Evolutionary conservation across 2,797 vertebrate genomes (phyloP).

Genomic region (Amazona ochrocephala): DNA sequence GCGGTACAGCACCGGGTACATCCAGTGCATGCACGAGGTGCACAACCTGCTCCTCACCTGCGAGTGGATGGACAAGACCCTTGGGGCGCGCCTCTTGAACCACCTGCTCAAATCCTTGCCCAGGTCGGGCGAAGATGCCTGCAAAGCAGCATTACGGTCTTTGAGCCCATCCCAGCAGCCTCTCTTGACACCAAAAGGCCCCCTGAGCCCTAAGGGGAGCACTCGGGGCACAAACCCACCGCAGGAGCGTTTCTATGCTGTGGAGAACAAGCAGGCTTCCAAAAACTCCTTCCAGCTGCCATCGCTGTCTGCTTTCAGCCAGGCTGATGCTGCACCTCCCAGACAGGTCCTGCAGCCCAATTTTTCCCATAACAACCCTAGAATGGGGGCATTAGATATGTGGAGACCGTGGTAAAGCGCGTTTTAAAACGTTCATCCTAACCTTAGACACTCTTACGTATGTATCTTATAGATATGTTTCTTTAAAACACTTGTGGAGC

Average conservation of each 20-base stretch:
- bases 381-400: conserved; percentile 84
- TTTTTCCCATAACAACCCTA: conserved; percentile 71
- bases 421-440: conserved; percentile 48
- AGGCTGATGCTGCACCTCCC: neutral
- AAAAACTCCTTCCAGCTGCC: conserved; percentile 56
- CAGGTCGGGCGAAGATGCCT: conserved; percentile 73
- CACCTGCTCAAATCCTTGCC: conserved; percentile 89
- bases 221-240: neutral
- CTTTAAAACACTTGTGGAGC: conserved; percentile 87
- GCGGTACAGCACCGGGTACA: conserved; percentile 90
- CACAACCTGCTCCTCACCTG: conserved; percentile 90
- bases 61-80: conserved; percentile 91
- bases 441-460: conserved; percentile 80
- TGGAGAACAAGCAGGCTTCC: conserved; percentile 39
- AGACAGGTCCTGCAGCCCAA: conserved; percentile 65
- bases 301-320: neutral
- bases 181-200: neutral
- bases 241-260: neutral
- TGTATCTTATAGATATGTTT: conserved; percentile 97
- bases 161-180: conserved; percentile 37
- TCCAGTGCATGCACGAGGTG: conserved; percentile 92
- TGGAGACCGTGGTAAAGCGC: conserved; percentile 90
- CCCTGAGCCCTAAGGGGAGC: neutral
- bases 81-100: conserved; percentile 86
- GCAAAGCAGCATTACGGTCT: conserved; percentile 7